A percentile compares a stretch with the other conserved stretches of the same genome.
Conservation (phyloP, 2,888 invertebrate species). For the Himalopsyche japonica region DNA sequence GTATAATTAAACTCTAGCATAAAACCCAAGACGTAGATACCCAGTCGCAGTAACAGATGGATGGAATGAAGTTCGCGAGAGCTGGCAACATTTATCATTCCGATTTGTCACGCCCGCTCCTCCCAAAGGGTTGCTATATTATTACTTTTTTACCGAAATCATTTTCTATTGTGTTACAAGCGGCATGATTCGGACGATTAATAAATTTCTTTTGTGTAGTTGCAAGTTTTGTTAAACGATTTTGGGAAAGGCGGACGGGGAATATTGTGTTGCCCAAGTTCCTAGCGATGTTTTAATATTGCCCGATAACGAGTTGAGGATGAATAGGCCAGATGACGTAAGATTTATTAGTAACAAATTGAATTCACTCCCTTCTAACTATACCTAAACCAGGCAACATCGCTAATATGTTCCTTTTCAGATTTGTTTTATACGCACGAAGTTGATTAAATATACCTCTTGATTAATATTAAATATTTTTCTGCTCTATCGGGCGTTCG, state of each 20-base stretch:
- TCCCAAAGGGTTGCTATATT: slow-evolving; percentile 31
- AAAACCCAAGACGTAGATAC: no score
- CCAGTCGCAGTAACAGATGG: slow-evolving; percentile 26
- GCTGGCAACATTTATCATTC: slow-evolving; percentile 37
- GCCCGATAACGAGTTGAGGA: slow-evolving; percentile 4
- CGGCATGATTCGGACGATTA: slow-evolving; percentile 31
- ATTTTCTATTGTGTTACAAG: slow-evolving; percentile 23
- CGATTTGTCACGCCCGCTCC: slow-evolving; percentile 34
- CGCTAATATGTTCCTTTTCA: no score
- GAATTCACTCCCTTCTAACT: neutral
- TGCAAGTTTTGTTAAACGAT: slow-evolving; percentile 25
- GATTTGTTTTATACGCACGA: no score
- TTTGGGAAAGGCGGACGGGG: slow-evolving; percentile 4
- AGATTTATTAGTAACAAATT: neutral
- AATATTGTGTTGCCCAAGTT: neutral
- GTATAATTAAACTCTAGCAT: no score
- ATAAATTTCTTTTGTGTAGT: slow-evolving; percentile 22
- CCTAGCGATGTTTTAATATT: slow-evolving; percentile 11
- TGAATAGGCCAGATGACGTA: neutral
- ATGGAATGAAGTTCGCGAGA: slow-evolving; percentile 19
- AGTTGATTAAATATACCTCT: no score
- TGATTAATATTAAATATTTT: neutral
- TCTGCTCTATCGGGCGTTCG: neutral
- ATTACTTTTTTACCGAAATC: slow-evolving; percentile 17
- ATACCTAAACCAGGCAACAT: no score